Percentiles rank a stretch among this genome's conserved stretches.
phyloP scores from a whole-genome alignment of 2,113 vertebrate species.

The Ameiurus melas region DNA sequence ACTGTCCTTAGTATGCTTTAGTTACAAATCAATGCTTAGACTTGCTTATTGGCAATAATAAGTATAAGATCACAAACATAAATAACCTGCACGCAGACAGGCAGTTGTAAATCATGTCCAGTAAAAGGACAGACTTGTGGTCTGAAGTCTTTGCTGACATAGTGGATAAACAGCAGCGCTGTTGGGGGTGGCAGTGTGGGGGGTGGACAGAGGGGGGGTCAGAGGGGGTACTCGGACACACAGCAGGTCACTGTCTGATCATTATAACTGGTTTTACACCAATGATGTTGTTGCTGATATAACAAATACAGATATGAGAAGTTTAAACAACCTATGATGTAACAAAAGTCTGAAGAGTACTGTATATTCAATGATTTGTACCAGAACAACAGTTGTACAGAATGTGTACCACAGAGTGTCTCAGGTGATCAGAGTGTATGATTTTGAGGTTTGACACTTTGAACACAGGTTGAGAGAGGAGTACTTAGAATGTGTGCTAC shows the following conservation, averaged over 20 bases:
- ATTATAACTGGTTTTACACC: background rate
- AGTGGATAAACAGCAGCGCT: constrained; percentile 65
- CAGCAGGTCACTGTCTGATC: constrained; percentile 55
- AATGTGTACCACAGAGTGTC: background rate
- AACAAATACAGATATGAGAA: background rate
- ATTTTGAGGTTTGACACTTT: background rate
- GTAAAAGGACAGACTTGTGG: constrained; percentile 54
- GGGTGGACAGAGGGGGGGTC: background rate
- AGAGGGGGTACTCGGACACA: constrained; percentile 66
- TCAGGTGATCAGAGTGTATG: background rate
- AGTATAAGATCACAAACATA: constrained; percentile 11
- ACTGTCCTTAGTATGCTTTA: background rate
- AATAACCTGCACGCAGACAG: constrained; percentile 15
- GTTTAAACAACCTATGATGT: background rate
- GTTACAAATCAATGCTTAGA: background rate
- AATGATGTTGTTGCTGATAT: background rate
- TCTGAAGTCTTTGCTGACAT: constrained; percentile 58
- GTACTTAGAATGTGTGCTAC: constrained; percentile 2
- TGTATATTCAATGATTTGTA: background rate
- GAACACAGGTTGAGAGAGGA: background rate
- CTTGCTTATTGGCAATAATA: constrained; percentile 5
- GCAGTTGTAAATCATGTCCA: constrained; percentile 40
- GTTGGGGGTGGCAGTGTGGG: constrained; percentile 24
- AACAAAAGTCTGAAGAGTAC: background rate
- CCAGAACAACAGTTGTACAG: background rate